A percentile compares a stretch with the other conserved stretches of the same genome.
phyloP scores from a whole-genome alignment of 2,888 invertebrate genomes.

The Heliconius sara region DNA sequence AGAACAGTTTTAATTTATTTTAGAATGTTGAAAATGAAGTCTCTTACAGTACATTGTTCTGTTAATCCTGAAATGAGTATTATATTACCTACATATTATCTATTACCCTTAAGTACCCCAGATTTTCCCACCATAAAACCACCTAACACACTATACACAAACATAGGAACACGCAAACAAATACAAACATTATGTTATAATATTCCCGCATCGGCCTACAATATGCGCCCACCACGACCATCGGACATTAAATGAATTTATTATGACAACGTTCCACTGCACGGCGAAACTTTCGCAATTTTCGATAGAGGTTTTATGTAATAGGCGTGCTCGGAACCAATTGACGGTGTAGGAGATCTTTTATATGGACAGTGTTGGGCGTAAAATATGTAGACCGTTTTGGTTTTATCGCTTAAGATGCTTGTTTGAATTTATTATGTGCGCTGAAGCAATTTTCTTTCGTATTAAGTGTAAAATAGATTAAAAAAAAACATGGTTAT shows the following conservation, averaged over 20 bases:
- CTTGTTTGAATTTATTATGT: background rate
- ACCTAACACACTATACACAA: background rate
- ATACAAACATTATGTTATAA: background rate
- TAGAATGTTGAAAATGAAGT: too few relatives aligned
- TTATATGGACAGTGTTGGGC: slow-evolving; percentile 21
- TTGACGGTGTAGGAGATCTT: slow-evolving; percentile 36
- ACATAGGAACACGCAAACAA: background rate
- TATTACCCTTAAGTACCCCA: background rate
- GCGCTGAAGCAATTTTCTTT: background rate
- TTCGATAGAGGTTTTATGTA: slow-evolving; percentile 57
- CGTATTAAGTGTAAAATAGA: background rate
- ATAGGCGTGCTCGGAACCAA: slow-evolving; percentile 47
- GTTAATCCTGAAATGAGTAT: too few relatives aligned
- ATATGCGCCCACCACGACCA: slow-evolving; percentile 49
- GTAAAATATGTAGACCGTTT: background rate
- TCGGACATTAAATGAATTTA: slow-evolving; percentile 68
- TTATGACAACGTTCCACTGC: slow-evolving; percentile 57
- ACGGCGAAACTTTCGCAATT: slow-evolving; percentile 63
- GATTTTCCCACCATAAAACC: background rate
- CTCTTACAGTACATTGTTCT: too few relatives aligned
- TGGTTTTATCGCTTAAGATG: slow-evolving; percentile 11
- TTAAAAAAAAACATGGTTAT: too few relatives aligned
- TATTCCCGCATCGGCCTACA: slow-evolving; percentile 46
- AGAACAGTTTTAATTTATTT: too few relatives aligned
- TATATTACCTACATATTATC: too few relatives aligned